A percentile compares a stretch with the other conserved stretches of the same genome.
Conservation (phyloP, 2,797 vertebrate genomes). For the Dicrostonyx torquatus region DNA sequence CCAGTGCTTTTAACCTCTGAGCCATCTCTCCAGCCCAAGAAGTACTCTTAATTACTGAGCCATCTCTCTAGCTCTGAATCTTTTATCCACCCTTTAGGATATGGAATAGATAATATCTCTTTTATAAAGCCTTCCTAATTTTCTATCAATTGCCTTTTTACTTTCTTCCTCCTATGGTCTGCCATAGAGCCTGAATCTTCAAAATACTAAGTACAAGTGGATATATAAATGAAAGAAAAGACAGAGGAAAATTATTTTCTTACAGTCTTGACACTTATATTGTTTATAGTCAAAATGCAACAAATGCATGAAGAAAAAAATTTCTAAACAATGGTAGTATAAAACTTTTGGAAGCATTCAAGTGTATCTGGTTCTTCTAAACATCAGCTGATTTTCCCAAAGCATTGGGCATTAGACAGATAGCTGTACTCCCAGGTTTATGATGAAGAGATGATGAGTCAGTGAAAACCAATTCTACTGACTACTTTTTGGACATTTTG, state of each 20-base stretch:
- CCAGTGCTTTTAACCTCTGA: too few species aligned
- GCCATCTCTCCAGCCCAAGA: too few species aligned
- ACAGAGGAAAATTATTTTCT: background rate
- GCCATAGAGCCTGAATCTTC: background rate
- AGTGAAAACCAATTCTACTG: background rate
- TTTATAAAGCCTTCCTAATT: constrained; percentile 5
- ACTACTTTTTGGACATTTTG: background rate
- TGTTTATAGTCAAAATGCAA: background rate
- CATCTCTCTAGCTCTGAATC: background rate
- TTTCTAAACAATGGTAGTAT: background rate
- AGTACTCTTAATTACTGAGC: background rate
- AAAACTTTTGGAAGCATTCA: background rate
- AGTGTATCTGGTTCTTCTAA: background rate
- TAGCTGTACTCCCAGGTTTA: background rate
- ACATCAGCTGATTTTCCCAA: background rate
- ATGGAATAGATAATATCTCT: background rate
- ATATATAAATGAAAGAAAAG: constrained; percentile 7
- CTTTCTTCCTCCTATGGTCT: background rate
- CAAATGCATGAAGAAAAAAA: background rate
- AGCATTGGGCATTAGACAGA: background rate
- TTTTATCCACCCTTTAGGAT: background rate
- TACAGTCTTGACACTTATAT: background rate
- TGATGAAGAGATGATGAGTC: background rate
- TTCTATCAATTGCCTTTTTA: background rate
- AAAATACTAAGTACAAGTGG: background rate